Evolutionary conservation across 1,140 invertebrate species (phyloP).

Genomic region (Oscheius sp.): DNA sequence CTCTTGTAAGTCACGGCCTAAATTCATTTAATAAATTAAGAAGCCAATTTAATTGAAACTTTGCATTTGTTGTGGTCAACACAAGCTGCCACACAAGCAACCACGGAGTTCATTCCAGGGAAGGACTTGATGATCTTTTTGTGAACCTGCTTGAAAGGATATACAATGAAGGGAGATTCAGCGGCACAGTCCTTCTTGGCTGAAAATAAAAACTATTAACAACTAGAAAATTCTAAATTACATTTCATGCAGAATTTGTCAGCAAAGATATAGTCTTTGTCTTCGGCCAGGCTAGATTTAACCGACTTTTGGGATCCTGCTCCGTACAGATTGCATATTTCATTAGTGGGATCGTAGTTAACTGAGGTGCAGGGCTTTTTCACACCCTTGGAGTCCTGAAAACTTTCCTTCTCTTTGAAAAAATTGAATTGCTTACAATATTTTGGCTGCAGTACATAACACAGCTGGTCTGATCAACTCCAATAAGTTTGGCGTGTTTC

Average conservation of each 20-base stretch:
- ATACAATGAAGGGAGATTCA: slow-evolving; percentile 18
- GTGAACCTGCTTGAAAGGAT: slow-evolving; percentile 14
- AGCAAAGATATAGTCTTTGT: slow-evolving; percentile 21
- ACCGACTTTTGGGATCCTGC: background rate
- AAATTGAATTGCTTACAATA: slow-evolving; percentile 14
- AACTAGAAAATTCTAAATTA: background rate
- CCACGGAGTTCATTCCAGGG: slow-evolving; percentile 19
- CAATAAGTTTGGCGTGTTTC: slow-evolving; percentile 18
- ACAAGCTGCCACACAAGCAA: slow-evolving; percentile 12
- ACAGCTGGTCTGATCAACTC: slow-evolving; percentile 30
- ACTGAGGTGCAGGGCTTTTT: slow-evolving; percentile 18
- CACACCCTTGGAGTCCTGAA: slow-evolving; percentile 23
- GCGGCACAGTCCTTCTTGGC: slow-evolving; percentile 18
- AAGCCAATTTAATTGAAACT: background rate
- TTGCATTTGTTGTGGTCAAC: slow-evolving; percentile 27
- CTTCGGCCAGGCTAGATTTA: background rate
- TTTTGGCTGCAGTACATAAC: slow-evolving; percentile 37
- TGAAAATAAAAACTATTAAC: background rate
- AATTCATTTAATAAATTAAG: background rate
- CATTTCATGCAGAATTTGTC: slow-evolving; percentile 32
- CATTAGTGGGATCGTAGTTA: slow-evolving; percentile 25
- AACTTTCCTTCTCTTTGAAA: background rate
- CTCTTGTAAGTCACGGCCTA: slow-evolving; percentile 29
- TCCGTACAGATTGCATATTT: slow-evolving; percentile 29
- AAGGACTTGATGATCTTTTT: slow-evolving; percentile 3